Evolutionary conservation across 2,797 vertebrate genomes (phyloP).

Genomic region (Periparus ater): DNA sequence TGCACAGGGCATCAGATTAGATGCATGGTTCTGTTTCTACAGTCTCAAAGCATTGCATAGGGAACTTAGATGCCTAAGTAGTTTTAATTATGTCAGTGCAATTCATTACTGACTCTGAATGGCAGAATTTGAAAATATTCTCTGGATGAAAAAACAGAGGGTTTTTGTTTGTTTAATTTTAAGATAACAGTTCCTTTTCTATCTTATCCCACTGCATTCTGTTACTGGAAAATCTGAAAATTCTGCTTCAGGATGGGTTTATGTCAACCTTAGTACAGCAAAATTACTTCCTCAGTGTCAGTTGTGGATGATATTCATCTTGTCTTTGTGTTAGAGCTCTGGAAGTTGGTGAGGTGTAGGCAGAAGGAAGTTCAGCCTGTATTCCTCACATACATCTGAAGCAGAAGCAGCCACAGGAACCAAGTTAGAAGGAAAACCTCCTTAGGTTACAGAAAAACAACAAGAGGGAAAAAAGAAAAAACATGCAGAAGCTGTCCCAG

Average conservation of each 20-base stretch:
- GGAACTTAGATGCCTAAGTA: neutral
- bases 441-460: neutral
- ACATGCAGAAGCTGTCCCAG: neutral
- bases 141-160: neutral
- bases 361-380: neutral
- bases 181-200: neutral
- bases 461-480: rapidly evolving
- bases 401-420: neutral
- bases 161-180: neutral
- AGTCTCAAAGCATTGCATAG: neutral
- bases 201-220: neutral
- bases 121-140: neutral
- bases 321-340: neutral
- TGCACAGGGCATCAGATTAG: neutral
- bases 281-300: neutral
- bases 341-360: neutral
- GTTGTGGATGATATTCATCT: neutral
- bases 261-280: neutral
- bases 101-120: neutral
- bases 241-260: neutral
- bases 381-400: neutral
- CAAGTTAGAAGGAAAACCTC: neutral
- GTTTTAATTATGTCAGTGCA: neutral
- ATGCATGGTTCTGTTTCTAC: neutral
- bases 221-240: neutral